Conservation (phyloP, 2,797 vertebrate species). For the Pipistrellus pipistrellus region DNA sequence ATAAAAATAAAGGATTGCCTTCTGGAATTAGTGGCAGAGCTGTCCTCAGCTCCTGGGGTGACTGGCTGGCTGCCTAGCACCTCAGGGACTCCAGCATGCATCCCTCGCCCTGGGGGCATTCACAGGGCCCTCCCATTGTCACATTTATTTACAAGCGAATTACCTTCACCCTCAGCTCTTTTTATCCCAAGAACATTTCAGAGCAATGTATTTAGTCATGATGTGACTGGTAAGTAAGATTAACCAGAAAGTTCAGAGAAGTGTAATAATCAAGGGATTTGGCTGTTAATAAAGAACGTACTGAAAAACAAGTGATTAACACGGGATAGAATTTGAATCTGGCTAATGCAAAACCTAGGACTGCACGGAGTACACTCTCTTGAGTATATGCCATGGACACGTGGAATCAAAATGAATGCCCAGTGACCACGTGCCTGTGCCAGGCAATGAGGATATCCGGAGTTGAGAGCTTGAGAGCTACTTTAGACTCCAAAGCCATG, state of each 20-base stretch:
- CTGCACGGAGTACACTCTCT: slow-evolving; percentile 18
- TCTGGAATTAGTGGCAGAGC: not conserved
- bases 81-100: not conserved
- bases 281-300: slow-evolving; percentile 89
- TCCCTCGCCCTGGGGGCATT: slow-evolving; percentile 66
- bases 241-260: slow-evolving; percentile 88
- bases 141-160: slow-evolving; percentile 87
- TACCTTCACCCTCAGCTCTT: slow-evolving; percentile 85
- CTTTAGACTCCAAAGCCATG: not conserved
- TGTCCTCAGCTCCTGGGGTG: not conserved
- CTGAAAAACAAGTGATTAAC: slow-evolving; percentile 89
- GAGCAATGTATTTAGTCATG: slow-evolving; percentile 86
- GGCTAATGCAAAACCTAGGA: slow-evolving; percentile 84
- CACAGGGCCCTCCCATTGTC: slow-evolving; percentile 79
- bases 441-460: not conserved
- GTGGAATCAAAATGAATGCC: slow-evolving; percentile 13
- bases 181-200: slow-evolving; percentile 86
- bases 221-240: slow-evolving; percentile 87
- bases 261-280: slow-evolving; percentile 89
- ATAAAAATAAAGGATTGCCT: not conserved
- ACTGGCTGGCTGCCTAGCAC: not conserved
- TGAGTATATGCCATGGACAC: not conserved
- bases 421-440: not conserved
- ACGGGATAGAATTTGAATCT: slow-evolving; percentile 85
- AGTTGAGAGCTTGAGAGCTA: not conserved